Base-by-base conservation (phyloP, 2,797 vertebrate species). In the Cryptoprocta ferox region DNA sequence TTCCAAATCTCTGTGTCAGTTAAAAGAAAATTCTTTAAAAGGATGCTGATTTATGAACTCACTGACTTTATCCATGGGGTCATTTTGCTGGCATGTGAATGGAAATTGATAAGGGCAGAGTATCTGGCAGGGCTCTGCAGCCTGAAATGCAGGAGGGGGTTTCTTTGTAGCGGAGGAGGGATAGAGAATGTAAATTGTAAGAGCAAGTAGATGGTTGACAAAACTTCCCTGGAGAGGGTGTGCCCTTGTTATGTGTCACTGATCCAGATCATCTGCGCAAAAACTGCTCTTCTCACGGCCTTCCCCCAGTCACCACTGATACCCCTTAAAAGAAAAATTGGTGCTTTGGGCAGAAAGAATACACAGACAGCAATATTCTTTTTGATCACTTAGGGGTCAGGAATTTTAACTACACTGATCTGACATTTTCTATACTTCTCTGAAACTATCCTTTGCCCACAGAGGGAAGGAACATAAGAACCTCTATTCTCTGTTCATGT, bases 51-150 rank as follows among this genome's bases (percentile, higher is more conserved):
- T 98, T 97, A 97, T 98, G 97, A 97, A 97, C 83, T 98, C 94
- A 96, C 79, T 97, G 92, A 95, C 94, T 98, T 98, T 89, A 89
- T 65, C 97, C 66, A 76, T 94, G 90, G 97, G 96, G 92, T 98
- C 86, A 97, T 97, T 97, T 97, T 96, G 53, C 92, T 96, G 84
- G 97, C 91, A 96, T 98, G 96, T 97, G 97, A 97, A 98, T 97
- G 97, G 95, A 98, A 97, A 98, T 94, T 96, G 98, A 98, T 98
- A 97, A 98, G 79, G 96, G 91, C 88, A 97, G 97, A 96, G 94
- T 37, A 61, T 97, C 91, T 97, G 97, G 93, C 97, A 98, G 89
- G 39, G 45, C 94, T 98, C 82, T 96, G 87, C 76, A 93, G 92
- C 97, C 93, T 97, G 96, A 98, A 97, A 95, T 96, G 86, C 92